Evolutionary conservation across 2,888 invertebrate genomes (phyloP).

Genomic region (Drosophila macrospina): DNA sequence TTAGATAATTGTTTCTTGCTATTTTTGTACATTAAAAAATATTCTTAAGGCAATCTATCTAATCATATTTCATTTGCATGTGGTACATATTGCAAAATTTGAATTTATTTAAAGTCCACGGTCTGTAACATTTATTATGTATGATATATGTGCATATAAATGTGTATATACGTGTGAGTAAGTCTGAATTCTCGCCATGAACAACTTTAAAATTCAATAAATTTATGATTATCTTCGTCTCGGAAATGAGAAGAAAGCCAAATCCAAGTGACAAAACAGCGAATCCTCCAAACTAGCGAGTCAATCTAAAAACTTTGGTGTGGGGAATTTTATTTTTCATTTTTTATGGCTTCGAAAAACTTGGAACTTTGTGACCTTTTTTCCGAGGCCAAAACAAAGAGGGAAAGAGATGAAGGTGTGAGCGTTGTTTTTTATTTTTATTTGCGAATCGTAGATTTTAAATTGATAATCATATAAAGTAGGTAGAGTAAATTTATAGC

Average conservation of each 20-base stretch:
- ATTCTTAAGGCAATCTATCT: too few relatives aligned
- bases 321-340: constrained; percentile 19
- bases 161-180: constrained; percentile 3
- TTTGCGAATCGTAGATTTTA: constrained; percentile 57
- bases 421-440: constrained; percentile 26
- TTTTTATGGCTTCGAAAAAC: constrained; percentile 36
- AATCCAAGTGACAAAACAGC: constrained; percentile 43
- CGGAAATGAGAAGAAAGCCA: constrained; percentile 36
- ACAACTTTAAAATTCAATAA: constrained; percentile 81
- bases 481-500: constrained; percentile 74
- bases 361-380: constrained; percentile 46
- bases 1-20: background rate
- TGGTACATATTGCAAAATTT: constrained; percentile 5
- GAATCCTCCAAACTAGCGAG: constrained; percentile 42
- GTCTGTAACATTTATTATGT: constrained; percentile 50
- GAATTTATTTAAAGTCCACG: background rate
- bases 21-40: background rate
- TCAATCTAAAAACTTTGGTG: constrained; percentile 32
- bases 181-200: constrained; percentile 22
- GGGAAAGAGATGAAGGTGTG: background rate
- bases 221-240: constrained; percentile 80
- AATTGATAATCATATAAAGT: constrained; percentile 79
- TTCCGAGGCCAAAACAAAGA: constrained; percentile 2
- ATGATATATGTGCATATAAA: constrained; percentile 39
- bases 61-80: background rate